A percentile compares a stretch with the other conserved stretches of the same genome.
Evolutionary conservation across 2,888 invertebrate genomes (phyloP).

Genomic region (Standfussiana lucernea): DNA sequence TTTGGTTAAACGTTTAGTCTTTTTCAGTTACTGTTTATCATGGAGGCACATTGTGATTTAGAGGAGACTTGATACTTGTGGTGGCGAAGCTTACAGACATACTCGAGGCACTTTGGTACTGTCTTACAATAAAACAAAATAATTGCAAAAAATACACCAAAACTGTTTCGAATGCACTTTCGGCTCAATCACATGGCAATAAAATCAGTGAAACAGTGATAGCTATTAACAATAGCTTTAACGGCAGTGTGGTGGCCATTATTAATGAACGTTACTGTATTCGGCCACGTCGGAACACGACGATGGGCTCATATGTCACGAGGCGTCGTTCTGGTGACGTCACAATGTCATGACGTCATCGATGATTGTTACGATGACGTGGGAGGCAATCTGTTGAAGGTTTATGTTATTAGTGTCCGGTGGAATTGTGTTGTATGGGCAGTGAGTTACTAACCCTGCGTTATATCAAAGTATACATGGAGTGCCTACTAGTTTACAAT

Average conservation of each 20-base stretch:
- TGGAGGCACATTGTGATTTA: neutral
- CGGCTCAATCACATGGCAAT: neutral
- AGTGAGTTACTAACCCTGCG: neutral
- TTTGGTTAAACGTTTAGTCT: neutral
- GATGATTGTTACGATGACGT: neutral
- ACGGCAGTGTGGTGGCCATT: neutral
- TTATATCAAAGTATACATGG: neutral
- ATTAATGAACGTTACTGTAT: neutral
- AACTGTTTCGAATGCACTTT: neutral
- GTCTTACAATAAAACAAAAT: neutral
- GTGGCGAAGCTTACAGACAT: neutral
- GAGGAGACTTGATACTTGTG: neutral
- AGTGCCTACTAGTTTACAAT: neutral
- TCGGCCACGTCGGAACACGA: neutral
- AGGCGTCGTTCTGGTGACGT: conserved; percentile 1
- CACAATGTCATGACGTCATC: conserved; percentile 14
- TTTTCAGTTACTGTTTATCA: neutral
- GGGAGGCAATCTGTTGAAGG: conserved; percentile 7
- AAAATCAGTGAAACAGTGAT: neutral
- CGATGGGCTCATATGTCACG: neutral
- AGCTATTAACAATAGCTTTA: neutral
- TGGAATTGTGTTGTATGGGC: neutral
- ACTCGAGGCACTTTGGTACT: neutral
- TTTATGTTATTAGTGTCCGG: neutral
- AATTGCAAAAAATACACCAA: neutral